Base-by-base conservation (phyloP, 2,113 vertebrate genomes). In the Triplophysa dalaica region DNA sequence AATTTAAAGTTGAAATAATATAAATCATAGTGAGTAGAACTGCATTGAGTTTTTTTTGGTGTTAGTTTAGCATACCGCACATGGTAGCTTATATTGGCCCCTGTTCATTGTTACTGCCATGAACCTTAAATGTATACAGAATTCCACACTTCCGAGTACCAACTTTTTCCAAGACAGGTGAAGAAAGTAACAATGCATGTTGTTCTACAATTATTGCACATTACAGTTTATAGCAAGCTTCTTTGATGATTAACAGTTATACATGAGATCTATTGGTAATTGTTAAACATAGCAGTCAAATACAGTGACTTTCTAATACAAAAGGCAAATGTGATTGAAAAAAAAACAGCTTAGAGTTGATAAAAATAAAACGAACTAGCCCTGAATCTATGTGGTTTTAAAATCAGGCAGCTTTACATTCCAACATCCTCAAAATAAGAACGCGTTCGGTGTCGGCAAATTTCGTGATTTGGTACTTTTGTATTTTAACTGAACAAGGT, bases 161-260 rank as follows among this genome's bases (percentile, higher is more conserved):
- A 84, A 77, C 86, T 81, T 82, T 81, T 78, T 78, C 54, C 82
- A 84, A 85, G 84, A 90, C 81, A 83, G 74, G 68, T 80, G 80
- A 84, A 87, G 61, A 67, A 22, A 80, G 67, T 22, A 87, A 88
- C 85, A 70, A 87, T 84, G 89, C 85, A 78, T 86, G 50, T 87
- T 77, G 26, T 85, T 83, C 87, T 89, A 89, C 78, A 90, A 89
- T 86, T 93, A 92, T 92, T 92, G 90, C 90, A 93, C 90, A 75
- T 87, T 82, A 90, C 79, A 88, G 84, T 86, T 84, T 78, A 70
- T 86, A 90, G 85, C 77, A 87, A 87, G 84, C 76, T 82, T 77
- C 72, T 79, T 78, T 75, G 84, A 75, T 73, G 85, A 88, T 90
- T 90, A 82, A 87, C 78, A 87, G 84, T 89, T 86, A 73, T 88